Conservation (phyloP, 92 coral and sea anemone species). For the Epizoanthus stellaris region DNA sequence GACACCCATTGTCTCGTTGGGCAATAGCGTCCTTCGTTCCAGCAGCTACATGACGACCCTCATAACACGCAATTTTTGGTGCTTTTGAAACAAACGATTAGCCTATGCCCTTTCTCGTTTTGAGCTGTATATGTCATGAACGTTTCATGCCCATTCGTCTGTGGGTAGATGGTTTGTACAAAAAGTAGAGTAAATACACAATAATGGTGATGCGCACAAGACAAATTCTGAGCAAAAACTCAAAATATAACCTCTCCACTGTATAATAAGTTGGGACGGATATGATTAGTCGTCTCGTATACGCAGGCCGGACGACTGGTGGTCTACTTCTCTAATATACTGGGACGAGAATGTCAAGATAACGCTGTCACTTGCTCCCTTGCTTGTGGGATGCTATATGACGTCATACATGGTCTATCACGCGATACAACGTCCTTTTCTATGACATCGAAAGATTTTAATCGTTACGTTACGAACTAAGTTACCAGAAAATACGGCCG, state of each 20-base stretch:
- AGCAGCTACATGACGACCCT: too few relatives aligned
- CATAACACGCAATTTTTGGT: too few relatives aligned
- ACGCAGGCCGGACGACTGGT: slow-evolving; percentile 15
- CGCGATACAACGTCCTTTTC: too few relatives aligned
- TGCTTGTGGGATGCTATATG: too few relatives aligned
- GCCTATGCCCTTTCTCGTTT: slow-evolving; percentile 34
- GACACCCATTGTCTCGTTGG: background rate
- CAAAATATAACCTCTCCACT: slow-evolving; percentile 42
- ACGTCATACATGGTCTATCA: too few relatives aligned
- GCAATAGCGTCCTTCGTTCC: too few relatives aligned
- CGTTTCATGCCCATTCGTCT: background rate
- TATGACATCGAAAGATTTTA: too few relatives aligned
- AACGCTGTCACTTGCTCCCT: slow-evolving; percentile 14
- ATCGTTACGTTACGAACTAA: too few relatives aligned
- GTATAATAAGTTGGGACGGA: slow-evolving; percentile 40
- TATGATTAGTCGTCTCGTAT: slow-evolving; percentile 32
- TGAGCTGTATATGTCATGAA: slow-evolving; percentile 24
- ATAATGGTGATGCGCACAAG: slow-evolving; percentile 23
- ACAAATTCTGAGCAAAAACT: slow-evolving; percentile 38
- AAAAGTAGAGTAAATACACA: slow-evolving; percentile 21
- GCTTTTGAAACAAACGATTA: slow-evolving; percentile 22
- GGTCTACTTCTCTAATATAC: slow-evolving; percentile 34
- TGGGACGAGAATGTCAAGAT: slow-evolving; percentile 41
- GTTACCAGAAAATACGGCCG: background rate
- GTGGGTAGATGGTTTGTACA: slow-evolving; percentile 29